phyloP scores from a whole-genome alignment of 2,888 invertebrate genomes.

The Bimastos eiseni region DNA sequence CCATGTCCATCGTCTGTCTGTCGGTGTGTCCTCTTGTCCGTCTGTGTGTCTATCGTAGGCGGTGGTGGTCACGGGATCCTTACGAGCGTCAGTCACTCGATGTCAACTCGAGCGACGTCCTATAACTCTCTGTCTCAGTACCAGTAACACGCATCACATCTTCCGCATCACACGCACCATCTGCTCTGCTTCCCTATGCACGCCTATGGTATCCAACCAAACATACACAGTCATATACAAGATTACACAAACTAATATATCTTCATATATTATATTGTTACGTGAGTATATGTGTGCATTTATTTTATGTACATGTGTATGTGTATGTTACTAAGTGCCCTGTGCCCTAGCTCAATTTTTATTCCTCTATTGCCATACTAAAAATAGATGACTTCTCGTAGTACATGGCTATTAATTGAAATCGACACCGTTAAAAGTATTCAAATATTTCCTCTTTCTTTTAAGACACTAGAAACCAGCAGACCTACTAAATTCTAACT shows the following conservation, averaged over 20 bases:
- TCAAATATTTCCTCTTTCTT: too few species aligned
- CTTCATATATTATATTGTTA: too few species aligned
- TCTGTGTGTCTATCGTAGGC: neutral
- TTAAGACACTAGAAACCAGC: too few species aligned
- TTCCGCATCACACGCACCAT: neutral
- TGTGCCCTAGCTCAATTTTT: too few species aligned
- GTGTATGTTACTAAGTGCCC: too few species aligned
- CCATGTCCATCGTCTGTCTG: neutral
- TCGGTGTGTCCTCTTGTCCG: neutral
- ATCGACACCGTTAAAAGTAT: too few species aligned
- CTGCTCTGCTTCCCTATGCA: neutral
- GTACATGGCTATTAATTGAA: too few species aligned
- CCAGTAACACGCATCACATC: constrained; percentile 13
- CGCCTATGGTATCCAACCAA: neutral
- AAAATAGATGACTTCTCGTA: too few species aligned
- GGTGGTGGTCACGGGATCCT: neutral
- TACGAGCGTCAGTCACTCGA: neutral
- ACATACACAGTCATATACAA: neutral
- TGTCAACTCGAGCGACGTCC: neutral
- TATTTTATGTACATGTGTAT: too few species aligned
- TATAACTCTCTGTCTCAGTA: neutral
- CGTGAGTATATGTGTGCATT: neutral
- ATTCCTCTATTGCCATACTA: too few species aligned
- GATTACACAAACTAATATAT: neutral
- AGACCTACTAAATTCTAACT: too few species aligned